Evolutionary conservation across 2,888 invertebrate genomes (phyloP).

Genomic region (Drosophila emarginata): DNA sequence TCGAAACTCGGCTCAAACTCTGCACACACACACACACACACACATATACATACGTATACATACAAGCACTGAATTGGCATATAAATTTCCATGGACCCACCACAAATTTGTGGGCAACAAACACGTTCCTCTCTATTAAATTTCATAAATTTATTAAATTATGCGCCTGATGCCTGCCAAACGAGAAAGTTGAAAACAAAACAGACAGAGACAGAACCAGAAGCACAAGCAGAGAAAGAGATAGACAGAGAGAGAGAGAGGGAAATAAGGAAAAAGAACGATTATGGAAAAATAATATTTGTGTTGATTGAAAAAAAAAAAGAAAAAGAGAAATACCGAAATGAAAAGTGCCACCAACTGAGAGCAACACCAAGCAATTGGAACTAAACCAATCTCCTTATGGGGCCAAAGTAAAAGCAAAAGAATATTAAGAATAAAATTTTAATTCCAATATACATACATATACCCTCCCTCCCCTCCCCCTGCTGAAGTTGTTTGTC

Average conservation of each 20-base stretch:
- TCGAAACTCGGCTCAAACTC: slow-evolving; percentile 7
- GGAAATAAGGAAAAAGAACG: slow-evolving; percentile 10
- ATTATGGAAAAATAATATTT: slow-evolving; percentile 39
- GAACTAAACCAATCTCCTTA: slow-evolving; percentile 40
- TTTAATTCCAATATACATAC: neutral
- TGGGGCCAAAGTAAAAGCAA: slow-evolving; percentile 41
- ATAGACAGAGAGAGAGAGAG: neutral
- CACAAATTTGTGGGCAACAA: slow-evolving; percentile 74
- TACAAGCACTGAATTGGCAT: slow-evolving; percentile 5
- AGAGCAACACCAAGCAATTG: slow-evolving; percentile 38
- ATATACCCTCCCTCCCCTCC: neutral
- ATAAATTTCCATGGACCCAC: slow-evolving; percentile 47
- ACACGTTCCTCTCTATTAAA: slow-evolving; percentile 76
- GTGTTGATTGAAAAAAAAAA: slow-evolving; percentile 1
- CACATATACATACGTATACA: neutral
- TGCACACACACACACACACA: neutral
- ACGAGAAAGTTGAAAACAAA: slow-evolving; percentile 35
- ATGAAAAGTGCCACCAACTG: slow-evolving; percentile 67
- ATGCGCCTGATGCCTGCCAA: slow-evolving; percentile 51
- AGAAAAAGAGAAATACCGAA: slow-evolving; percentile 4
- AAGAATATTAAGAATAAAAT: slow-evolving; percentile 1
- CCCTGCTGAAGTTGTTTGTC: neutral
- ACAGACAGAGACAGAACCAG: slow-evolving; percentile 28
- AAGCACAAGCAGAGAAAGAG: neutral
- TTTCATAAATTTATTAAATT: slow-evolving; percentile 75